Evolutionary conservation across 2,797 vertebrate species (phyloP).

Genomic region (Astyanax mexicanus): DNA sequence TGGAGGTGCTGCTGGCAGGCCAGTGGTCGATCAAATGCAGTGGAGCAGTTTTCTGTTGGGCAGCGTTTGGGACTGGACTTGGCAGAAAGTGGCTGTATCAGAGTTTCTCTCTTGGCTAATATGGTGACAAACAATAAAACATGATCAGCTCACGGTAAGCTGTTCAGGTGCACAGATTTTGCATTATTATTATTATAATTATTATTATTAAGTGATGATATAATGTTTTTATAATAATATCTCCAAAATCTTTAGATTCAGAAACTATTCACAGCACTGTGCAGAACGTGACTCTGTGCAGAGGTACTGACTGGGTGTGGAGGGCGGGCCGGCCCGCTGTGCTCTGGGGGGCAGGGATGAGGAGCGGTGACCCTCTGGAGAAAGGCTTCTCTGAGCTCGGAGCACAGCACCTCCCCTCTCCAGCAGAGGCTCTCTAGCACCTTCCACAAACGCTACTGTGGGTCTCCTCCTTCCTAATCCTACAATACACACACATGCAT

Average conservation of each 20-base stretch:
- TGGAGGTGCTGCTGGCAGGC: conserved; percentile 71
- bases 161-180: background rate
- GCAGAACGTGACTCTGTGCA: background rate
- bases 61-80: conserved; percentile 94
- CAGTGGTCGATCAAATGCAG: conserved; percentile 87
- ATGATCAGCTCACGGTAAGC: background rate
- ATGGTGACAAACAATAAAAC: conserved; percentile 12
- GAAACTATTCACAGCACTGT: no score
- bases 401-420: conserved; percentile 62
- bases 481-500: conserved; percentile 56
- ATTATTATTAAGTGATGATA: no score
- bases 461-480: conserved; percentile 77
- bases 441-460: conserved; percentile 81
- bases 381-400: conserved; percentile 81
- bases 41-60: conserved; percentile 93
- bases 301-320: conserved; percentile 83
- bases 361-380: conserved; percentile 87
- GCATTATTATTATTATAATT: background rate
- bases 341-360: conserved; percentile 90
- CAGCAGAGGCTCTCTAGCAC: conserved; percentile 62
- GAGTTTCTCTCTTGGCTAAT: conserved; percentile 89
- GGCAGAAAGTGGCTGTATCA: conserved; percentile 85
- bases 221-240: no score
- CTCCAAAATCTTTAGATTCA: no score
- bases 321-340: conserved; percentile 72